These are phyloP conservation scores for Pocillopora damicornis DNA, from an alignment of 64 coral and sea anemone species.

Conservation along the genomic window DNA sequence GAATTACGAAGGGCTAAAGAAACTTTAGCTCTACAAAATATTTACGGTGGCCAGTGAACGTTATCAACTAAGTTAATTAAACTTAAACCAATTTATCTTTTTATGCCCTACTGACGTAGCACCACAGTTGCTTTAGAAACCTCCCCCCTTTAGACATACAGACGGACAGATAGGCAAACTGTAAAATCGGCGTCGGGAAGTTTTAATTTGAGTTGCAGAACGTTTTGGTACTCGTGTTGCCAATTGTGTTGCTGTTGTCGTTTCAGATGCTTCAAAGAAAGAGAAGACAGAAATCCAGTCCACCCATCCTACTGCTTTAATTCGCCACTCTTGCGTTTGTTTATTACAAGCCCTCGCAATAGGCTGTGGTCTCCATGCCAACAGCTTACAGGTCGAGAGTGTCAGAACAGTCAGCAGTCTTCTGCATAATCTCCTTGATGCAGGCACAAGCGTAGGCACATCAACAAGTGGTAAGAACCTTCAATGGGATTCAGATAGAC, in stretches of 20 bases:
- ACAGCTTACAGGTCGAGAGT: slow-evolving; percentile 55
- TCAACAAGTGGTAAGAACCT: slow-evolving; percentile 9
- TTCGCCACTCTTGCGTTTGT: slow-evolving; percentile 80
- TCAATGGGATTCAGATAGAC: no score
- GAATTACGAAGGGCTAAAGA: no score
- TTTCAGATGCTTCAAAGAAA: slow-evolving; percentile 80
- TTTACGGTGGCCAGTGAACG: no score
- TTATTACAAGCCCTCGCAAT: slow-evolving; percentile 76
- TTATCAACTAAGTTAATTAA: no score
- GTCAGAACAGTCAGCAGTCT: slow-evolving; percentile 81
- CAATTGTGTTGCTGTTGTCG: neutral
- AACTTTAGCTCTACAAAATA: no score
- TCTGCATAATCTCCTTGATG: slow-evolving; percentile 68
- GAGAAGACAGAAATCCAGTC: slow-evolving; percentile 85
- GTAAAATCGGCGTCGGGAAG: neutral
- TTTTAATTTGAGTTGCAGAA: neutral
- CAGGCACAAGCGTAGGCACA: slow-evolving; percentile 34
- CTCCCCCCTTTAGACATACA: no score
- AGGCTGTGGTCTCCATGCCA: slow-evolving; percentile 80
- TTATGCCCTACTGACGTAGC: no score
- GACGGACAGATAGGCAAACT: neutral
- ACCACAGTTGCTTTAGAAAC: no score
- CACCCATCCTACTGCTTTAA: slow-evolving; percentile 77
- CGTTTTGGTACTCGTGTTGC: neutral
- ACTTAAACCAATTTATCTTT: no score